These are phyloP conservation scores for Drosophila tripunctata DNA, from an alignment of 2,888 invertebrate genomes.

Conservation along the genomic window DNA sequence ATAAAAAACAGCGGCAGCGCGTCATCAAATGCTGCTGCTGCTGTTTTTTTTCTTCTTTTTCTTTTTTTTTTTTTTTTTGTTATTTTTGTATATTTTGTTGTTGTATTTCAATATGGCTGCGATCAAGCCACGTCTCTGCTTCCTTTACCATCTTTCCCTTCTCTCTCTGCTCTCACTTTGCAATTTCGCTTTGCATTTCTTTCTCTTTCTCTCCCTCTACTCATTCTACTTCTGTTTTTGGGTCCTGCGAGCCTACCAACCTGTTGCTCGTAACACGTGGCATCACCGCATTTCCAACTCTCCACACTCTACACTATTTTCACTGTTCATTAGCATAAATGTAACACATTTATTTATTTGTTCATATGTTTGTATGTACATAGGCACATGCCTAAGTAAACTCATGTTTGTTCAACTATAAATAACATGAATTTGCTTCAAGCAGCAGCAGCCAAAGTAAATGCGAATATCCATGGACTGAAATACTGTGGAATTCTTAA, in stretches of 20 bases:
- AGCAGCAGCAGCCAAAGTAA: neutral
- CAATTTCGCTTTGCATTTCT: conserved; percentile 1
- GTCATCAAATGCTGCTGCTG: conserved; percentile 50
- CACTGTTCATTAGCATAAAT: neutral
- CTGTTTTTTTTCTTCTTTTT: conserved; percentile 17
- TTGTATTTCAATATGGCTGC: conserved; percentile 63
- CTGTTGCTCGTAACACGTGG: conserved; percentile 48
- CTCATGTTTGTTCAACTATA: conserved; percentile 33
- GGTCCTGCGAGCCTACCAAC: conserved; percentile 33
- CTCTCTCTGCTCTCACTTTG: too few species aligned
- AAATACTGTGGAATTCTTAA: too few species aligned
- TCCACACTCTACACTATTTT: neutral
- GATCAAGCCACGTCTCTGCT: conserved; percentile 69
- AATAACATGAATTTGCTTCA: conserved; percentile 23
- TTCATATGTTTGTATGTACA: neutral
- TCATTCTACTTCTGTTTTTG: neutral
- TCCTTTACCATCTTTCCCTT: conserved; percentile 4
- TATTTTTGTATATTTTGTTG: too few species aligned
- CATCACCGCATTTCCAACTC: neutral
- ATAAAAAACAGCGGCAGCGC: conserved; percentile 35
- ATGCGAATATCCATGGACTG: conserved; percentile 12
- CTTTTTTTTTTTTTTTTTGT: too few species aligned
- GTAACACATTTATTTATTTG: neutral
- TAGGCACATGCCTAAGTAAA: neutral
- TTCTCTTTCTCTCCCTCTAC: neutral